These are phyloP conservation scores for Girardinus metallicus DNA, from an alignment of 2,797 vertebrate species.

Conservation along the genomic window DNA sequence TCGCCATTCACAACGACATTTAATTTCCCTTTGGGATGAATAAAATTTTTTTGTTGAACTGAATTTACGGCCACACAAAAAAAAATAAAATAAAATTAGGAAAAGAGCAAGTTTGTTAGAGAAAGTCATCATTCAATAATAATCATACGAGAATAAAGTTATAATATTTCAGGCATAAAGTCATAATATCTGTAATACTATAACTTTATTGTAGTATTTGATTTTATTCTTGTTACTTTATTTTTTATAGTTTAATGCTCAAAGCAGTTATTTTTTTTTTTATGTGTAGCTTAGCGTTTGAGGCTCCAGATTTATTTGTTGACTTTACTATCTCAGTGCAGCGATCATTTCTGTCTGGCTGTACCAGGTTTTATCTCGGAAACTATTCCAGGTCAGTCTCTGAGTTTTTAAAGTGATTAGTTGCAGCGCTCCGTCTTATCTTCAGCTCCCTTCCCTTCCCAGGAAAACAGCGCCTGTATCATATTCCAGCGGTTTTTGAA, in stretches of 20 bases:
- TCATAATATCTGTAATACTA: too few relatives aligned
- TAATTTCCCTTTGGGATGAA: too few relatives aligned
- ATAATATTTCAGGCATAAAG: too few relatives aligned
- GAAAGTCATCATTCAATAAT: too few relatives aligned
- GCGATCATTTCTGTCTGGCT: background rate
- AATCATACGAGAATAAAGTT: too few relatives aligned
- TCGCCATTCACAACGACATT: background rate
- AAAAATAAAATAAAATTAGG: too few relatives aligned
- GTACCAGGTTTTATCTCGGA: constrained; percentile 26
- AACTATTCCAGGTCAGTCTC: constrained; percentile 45
- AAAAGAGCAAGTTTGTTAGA: too few relatives aligned
- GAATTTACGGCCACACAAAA: background rate
- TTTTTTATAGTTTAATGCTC: too few relatives aligned
- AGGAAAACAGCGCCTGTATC: constrained; percentile 40
- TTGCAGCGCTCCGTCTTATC: constrained; percentile 38
- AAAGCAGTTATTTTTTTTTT: background rate
- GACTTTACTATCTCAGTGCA: constrained; percentile 14
- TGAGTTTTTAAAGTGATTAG: constrained; percentile 33
- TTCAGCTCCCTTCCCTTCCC: constrained; percentile 26
- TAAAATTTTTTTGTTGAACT: background rate
- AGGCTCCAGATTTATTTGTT: constrained; percentile 13
- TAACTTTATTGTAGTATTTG: too few relatives aligned
- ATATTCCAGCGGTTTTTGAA: constrained; percentile 31
- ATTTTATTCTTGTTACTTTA: too few relatives aligned
- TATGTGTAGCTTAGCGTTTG: background rate